Evolutionary conservation across 2,113 vertebrate genomes (phyloP).

Genomic region (Phalacrocorax pelagicus): DNA sequence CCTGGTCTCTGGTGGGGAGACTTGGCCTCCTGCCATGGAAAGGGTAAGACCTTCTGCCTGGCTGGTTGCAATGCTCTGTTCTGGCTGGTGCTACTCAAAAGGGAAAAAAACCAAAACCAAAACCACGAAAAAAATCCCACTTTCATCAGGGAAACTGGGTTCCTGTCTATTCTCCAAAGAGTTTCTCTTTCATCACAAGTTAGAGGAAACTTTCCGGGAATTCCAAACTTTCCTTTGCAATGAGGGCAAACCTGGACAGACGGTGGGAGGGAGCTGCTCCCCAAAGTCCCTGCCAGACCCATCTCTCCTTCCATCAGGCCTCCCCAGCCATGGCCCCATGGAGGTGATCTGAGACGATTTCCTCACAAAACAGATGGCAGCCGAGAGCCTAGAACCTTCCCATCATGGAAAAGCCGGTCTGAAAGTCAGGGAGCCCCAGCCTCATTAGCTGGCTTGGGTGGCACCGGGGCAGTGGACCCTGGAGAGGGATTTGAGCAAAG

Average conservation of each 20-base stretch:
- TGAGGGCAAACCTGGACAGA: background rate
- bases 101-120: background rate
- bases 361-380: background rate
- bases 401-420: background rate
- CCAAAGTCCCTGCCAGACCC: background rate
- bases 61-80: background rate
- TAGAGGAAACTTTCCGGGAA: background rate
- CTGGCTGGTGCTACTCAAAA: background rate
- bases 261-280: background rate
- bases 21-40: background rate
- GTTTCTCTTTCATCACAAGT: constrained; percentile 1
- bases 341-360: background rate
- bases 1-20: background rate
- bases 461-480: background rate
- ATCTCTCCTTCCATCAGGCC: background rate
- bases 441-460: background rate
- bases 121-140: background rate
- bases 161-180: background rate
- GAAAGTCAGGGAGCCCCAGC: background rate
- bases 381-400: background rate
- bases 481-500: background rate
- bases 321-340: fast-evolving
- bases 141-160: constrained; percentile 15
- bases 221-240: background rate
- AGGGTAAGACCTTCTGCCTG: constrained; percentile 18